Conservation (phyloP, 2,888 invertebrate species). For the Cataglyphis altisquamis region DNA sequence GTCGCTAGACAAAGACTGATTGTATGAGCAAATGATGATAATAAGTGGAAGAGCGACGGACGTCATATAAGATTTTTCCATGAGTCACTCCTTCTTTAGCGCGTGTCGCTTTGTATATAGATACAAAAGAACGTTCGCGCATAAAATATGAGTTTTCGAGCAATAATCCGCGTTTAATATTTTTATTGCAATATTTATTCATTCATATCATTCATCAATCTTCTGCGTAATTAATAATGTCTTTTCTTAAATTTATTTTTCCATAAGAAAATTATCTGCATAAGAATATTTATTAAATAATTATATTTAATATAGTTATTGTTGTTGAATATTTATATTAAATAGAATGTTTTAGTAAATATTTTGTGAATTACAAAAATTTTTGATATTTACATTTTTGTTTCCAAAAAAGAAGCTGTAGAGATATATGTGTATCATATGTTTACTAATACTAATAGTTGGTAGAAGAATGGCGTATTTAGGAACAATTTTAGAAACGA, state of each 20-base stretch:
- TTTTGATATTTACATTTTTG: neutral
- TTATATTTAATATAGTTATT: neutral
- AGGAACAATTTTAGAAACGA: neutral
- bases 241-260: neutral
- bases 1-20: slow-evolving; percentile 49
- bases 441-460: neutral
- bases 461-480: neutral
- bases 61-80: slow-evolving; percentile 64
- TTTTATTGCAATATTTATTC: neutral
- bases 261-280: neutral
- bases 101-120: neutral
- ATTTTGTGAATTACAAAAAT: neutral
- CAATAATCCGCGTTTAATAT: neutral
- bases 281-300: neutral
- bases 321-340: neutral
- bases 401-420: neutral
- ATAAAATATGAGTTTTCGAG: neutral
- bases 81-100: slow-evolving; percentile 54
- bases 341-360: neutral
- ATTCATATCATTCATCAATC: neutral
- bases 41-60: slow-evolving; percentile 30
- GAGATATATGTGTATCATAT: neutral
- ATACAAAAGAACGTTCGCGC: neutral
- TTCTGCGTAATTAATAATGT: neutral
- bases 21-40: slow-evolving; percentile 66